These are phyloP conservation scores for Melozone crissalis DNA, from an alignment of 2,113 vertebrate species.

Conservation along the genomic window DNA sequence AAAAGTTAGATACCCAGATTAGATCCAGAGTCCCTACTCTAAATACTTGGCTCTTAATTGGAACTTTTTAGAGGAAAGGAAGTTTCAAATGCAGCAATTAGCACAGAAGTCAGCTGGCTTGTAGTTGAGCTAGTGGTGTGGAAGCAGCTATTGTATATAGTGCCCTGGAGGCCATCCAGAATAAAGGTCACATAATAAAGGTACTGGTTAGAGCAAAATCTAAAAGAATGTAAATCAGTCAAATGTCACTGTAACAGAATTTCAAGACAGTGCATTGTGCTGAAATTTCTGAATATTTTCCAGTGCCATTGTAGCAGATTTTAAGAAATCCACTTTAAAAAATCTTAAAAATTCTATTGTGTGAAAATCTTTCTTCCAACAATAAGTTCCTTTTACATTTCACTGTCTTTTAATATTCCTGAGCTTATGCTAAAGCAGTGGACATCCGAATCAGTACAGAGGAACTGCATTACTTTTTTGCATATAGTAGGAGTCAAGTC, in stretches of 20 bases:
- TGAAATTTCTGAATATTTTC: conserved; percentile 3
- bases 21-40: neutral
- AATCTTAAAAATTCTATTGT: neutral
- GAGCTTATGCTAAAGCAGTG: neutral
- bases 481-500: neutral
- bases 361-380: neutral
- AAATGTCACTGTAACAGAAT: neutral
- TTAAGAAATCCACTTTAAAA: neutral
- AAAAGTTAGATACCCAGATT: neutral
- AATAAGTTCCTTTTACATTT: neutral
- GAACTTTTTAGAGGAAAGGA: neutral
- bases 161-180: neutral
- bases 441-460: neutral
- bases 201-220: neutral
- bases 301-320: neutral
- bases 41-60: neutral
- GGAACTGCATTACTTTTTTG: neutral
- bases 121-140: neutral
- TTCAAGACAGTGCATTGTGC: neutral
- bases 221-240: conserved; percentile 17
- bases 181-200: conserved; percentile 23
- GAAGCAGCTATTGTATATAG: neutral
- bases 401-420: neutral
- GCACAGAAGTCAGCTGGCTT: neutral
- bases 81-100: neutral